These are phyloP conservation scores for Spodoptera litura DNA, from an alignment of 1,140 invertebrate genomes.

Conservation along the genomic window DNA sequence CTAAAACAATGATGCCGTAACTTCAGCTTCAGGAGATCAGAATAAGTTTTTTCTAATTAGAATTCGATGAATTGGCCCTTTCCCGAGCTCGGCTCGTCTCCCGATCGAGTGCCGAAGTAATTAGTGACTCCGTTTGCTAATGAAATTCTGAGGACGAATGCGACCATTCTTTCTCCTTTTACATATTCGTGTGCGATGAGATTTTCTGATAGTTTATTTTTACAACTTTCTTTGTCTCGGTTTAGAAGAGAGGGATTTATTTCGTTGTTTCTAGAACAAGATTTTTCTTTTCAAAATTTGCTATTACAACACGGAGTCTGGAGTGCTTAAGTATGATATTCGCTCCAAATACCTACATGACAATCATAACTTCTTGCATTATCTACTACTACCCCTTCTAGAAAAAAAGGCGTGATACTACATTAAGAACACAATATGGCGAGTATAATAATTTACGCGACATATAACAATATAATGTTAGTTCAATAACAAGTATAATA, in stretches of 20 bases:
- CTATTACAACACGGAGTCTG: too few relatives aligned
- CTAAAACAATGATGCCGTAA: conserved; percentile 39
- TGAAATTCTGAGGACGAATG: conserved; percentile 33
- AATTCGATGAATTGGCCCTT: conserved; percentile 51
- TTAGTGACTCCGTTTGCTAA: conserved; percentile 45
- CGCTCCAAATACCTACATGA: too few relatives aligned
- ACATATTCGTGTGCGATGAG: conserved; percentile 21
- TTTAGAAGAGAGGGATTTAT: too few relatives aligned
- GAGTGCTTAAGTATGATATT: too few relatives aligned
- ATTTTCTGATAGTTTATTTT: conserved; percentile 23
- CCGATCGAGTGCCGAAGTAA: conserved; percentile 27
- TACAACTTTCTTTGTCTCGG: neutral
- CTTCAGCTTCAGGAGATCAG: conserved; percentile 40
- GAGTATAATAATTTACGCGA: conserved; percentile 4
- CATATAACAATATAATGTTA: conserved; percentile 26
- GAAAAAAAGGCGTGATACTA: too few relatives aligned
- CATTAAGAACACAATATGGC: neutral
- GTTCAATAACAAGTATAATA: conserved; percentile 27
- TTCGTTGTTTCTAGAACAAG: too few relatives aligned
- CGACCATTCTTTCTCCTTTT: conserved; percentile 22
- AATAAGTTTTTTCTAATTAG: conserved; percentile 51
- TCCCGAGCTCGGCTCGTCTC: conserved; percentile 12
- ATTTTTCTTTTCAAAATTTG: too few relatives aligned
- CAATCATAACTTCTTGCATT: too few relatives aligned
- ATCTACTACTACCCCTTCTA: too few relatives aligned